Evolutionary conservation across 2,888 invertebrate species (phyloP), one percentile per base, ranked within the genome.

Genomic region (Xiphydria camelus): DNA sequence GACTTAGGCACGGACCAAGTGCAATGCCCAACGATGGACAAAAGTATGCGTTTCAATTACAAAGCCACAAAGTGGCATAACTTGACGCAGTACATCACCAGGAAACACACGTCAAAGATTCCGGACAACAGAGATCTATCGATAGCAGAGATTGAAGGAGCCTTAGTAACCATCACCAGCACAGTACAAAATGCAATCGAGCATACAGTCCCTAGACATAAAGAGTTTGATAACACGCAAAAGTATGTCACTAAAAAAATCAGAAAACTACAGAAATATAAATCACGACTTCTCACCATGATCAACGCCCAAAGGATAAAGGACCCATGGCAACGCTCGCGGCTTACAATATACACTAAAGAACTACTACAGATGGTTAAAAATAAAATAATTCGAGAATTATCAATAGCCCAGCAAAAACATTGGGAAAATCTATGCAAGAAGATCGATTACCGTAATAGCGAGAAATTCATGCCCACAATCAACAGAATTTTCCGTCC

Each of bases 401-500:
- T n/a, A n/a, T n/a, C n/a, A n/a, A n/a, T n/a, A n/a, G n/a, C n/a
- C n/a, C n/a, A n/a, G n/a, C n/a, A n/a, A n/a, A n/a, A n/a, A n/a
- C n/a, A n/a, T n/a, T n/a, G n/a, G n/a, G n/a, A n/a, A n/a, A n/a
- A 35, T 4, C 20, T n/a, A n/a, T n/a, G n/a, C n/a, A n/a, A n/a
- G n/a, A n/a, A 18, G 4, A 46, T 46, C 1, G 38, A 36, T 9
- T 18, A 23, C 25, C 17, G 6, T 19, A 9, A 42, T 25, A 18
- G 29, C 4, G 26, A 42, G n/a, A 21, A 29, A 7, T 35, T 42
- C 23, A 41, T 41, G 4, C 42, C 37, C 5, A 26, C 34, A 15
- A 36, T 46, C 3, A 46, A 46, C 18, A 41, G 21, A 25, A 41
- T 41, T 31, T 12, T 26, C 29, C 4, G 35, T 41, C 5, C 41